Conservation (phyloP, 2,113 vertebrate species). For the Archocentrus centrarchus region DNA sequence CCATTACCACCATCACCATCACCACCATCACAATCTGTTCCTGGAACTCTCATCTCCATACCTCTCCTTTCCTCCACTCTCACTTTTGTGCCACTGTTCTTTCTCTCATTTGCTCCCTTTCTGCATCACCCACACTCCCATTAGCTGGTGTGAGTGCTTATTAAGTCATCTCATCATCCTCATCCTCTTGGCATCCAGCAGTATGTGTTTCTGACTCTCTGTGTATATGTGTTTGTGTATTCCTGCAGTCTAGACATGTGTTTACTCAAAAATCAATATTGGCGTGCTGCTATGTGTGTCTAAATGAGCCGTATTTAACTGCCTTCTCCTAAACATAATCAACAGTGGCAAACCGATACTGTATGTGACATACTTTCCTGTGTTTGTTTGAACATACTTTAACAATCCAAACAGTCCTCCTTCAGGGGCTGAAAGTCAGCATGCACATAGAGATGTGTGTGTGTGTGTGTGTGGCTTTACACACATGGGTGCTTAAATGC, state of each 20-base stretch:
- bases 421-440: conserved; percentile 27
- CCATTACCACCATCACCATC: not conserved
- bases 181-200: conserved; percentile 48
- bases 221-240: conserved; percentile 26
- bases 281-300: conserved; percentile 20
- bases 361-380: conserved; percentile 11
- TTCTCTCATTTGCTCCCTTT: conserved; percentile 54
- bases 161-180: conserved; percentile 75
- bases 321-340: conserved; percentile 29
- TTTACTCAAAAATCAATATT: conserved; percentile 62
- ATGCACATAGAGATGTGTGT: conserved; percentile 12
- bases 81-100: conserved; percentile 37
- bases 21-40: conserved; percentile 38
- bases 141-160: conserved; percentile 74
- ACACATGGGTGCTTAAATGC: conserved; percentile 7
- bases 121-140: conserved; percentile 66
- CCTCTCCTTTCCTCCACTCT: not conserved
- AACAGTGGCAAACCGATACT: not conserved
- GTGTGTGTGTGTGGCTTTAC: conserved; percentile 5
- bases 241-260: conserved; percentile 59
- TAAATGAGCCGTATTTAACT: conserved; percentile 48
- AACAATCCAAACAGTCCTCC: conserved; percentile 7
- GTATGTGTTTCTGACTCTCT: conserved; percentile 22
- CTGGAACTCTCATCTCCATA: conserved; percentile 27
- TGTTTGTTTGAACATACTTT: conserved; percentile 18